Percentiles rank a stretch among this genome's conserved stretches.
Evolutionary conservation across 2,113 vertebrate genomes (phyloP).

Genomic region (Ameiurus melas): DNA sequence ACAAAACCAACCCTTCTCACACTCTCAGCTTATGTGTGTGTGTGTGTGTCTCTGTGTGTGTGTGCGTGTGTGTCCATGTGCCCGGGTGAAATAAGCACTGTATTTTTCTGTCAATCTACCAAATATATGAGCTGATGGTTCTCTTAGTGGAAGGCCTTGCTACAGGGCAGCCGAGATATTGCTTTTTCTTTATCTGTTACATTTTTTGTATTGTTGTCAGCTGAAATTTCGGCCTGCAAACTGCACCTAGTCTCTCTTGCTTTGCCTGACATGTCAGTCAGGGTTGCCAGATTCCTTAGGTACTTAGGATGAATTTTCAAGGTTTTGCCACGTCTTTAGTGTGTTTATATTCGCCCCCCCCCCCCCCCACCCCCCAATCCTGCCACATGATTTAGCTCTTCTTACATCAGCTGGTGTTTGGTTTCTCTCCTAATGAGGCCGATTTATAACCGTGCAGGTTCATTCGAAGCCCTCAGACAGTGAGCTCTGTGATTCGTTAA

Average conservation of each 20-base stretch:
- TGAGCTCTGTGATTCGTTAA: conserved; percentile 35
- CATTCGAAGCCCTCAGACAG: conserved; percentile 48
- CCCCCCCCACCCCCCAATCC: too few species aligned
- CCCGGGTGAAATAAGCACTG: conserved; percentile 8
- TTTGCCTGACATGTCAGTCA: conserved; percentile 4
- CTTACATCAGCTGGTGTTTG: conserved; percentile 14
- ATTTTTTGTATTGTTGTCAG: conserved; percentile 35
- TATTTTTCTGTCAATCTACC: conserved; percentile 23
- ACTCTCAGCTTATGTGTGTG: neutral
- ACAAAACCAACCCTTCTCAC: neutral
- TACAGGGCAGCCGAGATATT: conserved; percentile 41
- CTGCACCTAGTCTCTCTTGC: conserved; percentile 20
- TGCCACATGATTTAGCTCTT: conserved; percentile 12
- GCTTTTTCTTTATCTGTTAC: conserved; percentile 6
- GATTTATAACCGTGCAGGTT: conserved; percentile 48
- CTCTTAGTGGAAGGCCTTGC: conserved; percentile 21
- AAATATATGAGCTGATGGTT: conserved; percentile 19
- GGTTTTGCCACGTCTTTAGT: neutral
- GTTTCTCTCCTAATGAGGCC: conserved; percentile 44
- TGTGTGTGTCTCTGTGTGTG: neutral
- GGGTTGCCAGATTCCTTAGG: conserved; percentile 40
- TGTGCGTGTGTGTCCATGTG: conserved; percentile 3
- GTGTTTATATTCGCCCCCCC: neutral
- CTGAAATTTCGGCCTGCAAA: conserved; percentile 32
- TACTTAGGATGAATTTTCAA: conserved; percentile 7